A percentile compares a stretch with the other conserved stretches of the same genome.
Evolutionary conservation across 1,140 invertebrate genomes (phyloP).

Genomic region (Drosophila malerkotliana): DNA sequence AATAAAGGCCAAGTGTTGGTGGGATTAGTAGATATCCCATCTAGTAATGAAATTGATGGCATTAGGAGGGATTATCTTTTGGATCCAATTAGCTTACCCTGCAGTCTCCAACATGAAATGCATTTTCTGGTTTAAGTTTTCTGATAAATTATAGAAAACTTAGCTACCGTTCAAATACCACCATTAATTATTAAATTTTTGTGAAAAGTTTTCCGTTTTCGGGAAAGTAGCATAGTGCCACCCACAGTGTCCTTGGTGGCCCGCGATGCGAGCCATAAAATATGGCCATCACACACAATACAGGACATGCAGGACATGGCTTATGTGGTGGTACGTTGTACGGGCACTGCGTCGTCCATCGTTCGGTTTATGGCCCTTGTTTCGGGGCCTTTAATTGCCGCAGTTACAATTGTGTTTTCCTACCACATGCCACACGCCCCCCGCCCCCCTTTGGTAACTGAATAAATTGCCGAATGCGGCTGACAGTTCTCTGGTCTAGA

Average conservation of each 20-base stretch:
- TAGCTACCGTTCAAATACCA: constrained; percentile 30
- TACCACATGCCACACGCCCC: neutral
- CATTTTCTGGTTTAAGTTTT: neutral
- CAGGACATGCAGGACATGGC: constrained; percentile 13
- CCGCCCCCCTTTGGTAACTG: constrained; percentile 21
- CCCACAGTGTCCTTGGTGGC: constrained; percentile 59
- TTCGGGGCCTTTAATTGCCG: constrained; percentile 67
- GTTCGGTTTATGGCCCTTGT: constrained; percentile 66
- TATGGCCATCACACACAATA: constrained; percentile 53
- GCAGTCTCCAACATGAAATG: neutral
- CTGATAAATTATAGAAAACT: neutral
- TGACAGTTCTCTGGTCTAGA: constrained; percentile 27
- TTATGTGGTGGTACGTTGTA: constrained; percentile 27
- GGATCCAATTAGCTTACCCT: neutral
- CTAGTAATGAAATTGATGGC: neutral
- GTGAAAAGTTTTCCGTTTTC: constrained; percentile 67
- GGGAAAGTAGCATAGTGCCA: constrained; percentile 48
- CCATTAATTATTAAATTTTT: constrained; percentile 71
- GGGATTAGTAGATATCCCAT: constrained; percentile 3
- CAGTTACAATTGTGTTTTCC: constrained; percentile 67
- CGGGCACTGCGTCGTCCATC: constrained; percentile 50
- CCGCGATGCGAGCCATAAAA: constrained; percentile 57
- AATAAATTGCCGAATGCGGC: constrained; percentile 60
- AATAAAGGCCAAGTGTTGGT: constrained; percentile 18
- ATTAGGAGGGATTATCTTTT: neutral